phyloP scores from a whole-genome alignment of 2,113 vertebrate genomes.

The Murina feae region DNA sequence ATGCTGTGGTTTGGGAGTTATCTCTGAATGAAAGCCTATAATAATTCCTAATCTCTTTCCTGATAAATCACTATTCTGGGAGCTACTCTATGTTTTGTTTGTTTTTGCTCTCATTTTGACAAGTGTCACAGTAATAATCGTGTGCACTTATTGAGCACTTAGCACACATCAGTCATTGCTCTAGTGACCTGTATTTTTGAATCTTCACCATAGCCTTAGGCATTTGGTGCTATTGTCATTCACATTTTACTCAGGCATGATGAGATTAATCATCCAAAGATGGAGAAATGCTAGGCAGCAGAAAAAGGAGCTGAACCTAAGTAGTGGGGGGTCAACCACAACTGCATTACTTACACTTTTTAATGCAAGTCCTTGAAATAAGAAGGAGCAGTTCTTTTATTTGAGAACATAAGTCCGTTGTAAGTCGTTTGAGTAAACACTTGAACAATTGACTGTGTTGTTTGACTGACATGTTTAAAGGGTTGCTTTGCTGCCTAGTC shows the following conservation, averaged over 20 bases:
- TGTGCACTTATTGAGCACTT: not conserved
- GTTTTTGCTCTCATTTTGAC: not conserved
- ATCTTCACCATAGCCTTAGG: not conserved
- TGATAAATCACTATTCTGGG: not conserved
- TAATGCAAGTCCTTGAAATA: not conserved
- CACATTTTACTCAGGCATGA: not conserved
- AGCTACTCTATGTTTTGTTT: not conserved
- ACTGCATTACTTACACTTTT: not conserved
- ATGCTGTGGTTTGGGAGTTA: not conserved
- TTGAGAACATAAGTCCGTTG: not conserved
- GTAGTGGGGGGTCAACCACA: not conserved
- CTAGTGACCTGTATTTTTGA: not conserved
- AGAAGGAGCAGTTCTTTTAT: not conserved
- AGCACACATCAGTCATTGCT: not conserved
- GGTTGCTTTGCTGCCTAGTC: not conserved
- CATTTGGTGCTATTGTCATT: not conserved
- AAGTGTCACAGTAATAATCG: not conserved
- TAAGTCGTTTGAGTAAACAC: not conserved
- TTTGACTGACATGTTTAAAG: not conserved
- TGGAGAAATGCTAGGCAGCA: not conserved
- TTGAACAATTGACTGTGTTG: not conserved
- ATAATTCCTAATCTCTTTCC: not conserved
- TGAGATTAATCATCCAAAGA: not conserved
- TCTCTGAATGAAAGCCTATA: not conserved
- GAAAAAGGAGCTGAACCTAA: not conserved